Evolutionary conservation across 2,888 invertebrate genomes (phyloP).

Genomic region (Aphrophora alni): DNA sequence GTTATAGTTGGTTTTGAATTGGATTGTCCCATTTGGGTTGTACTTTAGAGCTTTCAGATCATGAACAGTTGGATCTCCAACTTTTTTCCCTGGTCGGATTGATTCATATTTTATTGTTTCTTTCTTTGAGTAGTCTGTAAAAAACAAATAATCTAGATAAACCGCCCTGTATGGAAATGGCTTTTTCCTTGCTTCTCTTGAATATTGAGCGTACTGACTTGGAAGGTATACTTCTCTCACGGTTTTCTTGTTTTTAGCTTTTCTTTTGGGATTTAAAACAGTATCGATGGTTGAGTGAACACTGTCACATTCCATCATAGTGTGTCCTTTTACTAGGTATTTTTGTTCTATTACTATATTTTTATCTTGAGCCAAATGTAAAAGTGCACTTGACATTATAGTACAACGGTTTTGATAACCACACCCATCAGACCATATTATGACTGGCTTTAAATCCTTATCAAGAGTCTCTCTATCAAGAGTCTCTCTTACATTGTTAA

Average conservation of each 20-base stretch:
- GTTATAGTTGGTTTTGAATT: conserved; percentile 7
- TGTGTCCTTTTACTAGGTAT: conserved; percentile 14
- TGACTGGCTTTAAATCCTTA: conserved; percentile 20
- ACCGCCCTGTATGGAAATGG: conserved; percentile 19
- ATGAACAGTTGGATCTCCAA: neutral
- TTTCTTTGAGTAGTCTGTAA: neutral
- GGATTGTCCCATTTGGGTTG: conserved; percentile 2
- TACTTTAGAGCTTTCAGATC: neutral
- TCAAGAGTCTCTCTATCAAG: conserved; percentile 10
- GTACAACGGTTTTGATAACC: conserved; percentile 22
- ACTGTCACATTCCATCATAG: conserved; percentile 31
- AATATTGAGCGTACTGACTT: conserved; percentile 15
- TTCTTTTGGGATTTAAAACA: neutral
- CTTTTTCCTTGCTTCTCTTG: conserved; percentile 13
- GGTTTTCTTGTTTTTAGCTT: conserved; percentile 10
- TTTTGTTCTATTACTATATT: conserved; percentile 16
- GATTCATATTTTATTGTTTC: conserved; percentile 15
- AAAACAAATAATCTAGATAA: neutral
- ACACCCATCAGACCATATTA: conserved; percentile 30
- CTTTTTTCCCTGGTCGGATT: conserved; percentile 20
- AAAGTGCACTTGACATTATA: conserved; percentile 19
- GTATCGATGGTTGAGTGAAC: conserved; percentile 24
- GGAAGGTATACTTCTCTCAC: conserved; percentile 20
- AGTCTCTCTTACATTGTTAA: conserved; percentile 22
- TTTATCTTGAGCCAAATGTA: conserved; percentile 18